Evolutionary conservation across 2,797 vertebrate species (phyloP).

Genomic region (Myotis findleyi): DNA sequence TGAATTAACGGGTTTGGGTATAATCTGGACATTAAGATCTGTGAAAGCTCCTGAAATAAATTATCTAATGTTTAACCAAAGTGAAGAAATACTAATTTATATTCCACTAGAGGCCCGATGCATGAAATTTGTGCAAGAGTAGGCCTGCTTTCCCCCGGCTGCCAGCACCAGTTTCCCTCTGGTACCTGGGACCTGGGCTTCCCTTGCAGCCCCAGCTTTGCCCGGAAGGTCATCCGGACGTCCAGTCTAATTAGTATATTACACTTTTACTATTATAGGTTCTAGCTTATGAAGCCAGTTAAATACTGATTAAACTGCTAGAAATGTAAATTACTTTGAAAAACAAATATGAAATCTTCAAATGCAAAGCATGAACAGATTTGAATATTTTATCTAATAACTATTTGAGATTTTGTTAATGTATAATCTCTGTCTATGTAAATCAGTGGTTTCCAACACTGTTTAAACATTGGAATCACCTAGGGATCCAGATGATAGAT

Average conservation of each 20-base stretch:
- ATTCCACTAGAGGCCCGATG: not conserved
- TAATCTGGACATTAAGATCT: not conserved
- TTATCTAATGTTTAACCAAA: not conserved
- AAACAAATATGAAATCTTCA: slow-evolving; percentile 58
- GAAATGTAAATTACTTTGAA: slow-evolving; percentile 29
- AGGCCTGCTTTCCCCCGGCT: too few relatives aligned
- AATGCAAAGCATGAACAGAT: slow-evolving; percentile 12
- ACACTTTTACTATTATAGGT: too few relatives aligned
- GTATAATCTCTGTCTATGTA: not conserved
- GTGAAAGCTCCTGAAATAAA: not conserved
- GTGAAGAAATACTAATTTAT: not conserved
- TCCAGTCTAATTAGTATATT: too few relatives aligned
- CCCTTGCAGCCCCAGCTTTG: too few relatives aligned
- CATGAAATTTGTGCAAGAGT: too few relatives aligned
- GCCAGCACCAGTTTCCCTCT: too few relatives aligned
- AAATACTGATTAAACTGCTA: slow-evolving; percentile 18
- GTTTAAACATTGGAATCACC: not conserved
- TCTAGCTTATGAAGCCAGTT: not conserved
- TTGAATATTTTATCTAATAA: not conserved
- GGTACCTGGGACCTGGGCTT: too few relatives aligned
- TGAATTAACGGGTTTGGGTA: not conserved
- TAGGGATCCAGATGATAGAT: not conserved
- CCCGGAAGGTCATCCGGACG: too few relatives aligned
- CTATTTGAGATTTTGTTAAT: not conserved
- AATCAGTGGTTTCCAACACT: not conserved